Evolutionary conservation across 2,113 vertebrate genomes (phyloP).

Genomic region (Lepus timidus): DNA sequence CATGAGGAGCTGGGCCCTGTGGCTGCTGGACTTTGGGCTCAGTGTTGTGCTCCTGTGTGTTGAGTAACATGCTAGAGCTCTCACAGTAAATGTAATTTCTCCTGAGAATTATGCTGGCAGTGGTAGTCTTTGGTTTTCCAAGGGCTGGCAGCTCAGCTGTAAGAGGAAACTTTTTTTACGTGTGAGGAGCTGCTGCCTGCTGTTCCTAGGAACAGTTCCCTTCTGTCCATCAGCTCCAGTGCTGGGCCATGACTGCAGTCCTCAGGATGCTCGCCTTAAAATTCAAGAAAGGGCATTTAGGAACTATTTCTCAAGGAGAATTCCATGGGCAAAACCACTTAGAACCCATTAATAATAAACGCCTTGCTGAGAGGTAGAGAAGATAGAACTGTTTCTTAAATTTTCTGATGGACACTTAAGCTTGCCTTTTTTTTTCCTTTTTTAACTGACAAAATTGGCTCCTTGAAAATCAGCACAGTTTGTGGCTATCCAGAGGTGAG

Average conservation of each 20-base stretch:
- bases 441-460: constrained; percentile 49
- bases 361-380: constrained; percentile 2
- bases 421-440: not conserved
- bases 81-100: not conserved
- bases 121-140: not conserved
- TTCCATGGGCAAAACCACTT: constrained; percentile 10
- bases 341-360: not conserved
- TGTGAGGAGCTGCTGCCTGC: not conserved
- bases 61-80: not conserved
- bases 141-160: not conserved
- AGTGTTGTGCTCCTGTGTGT: not conserved
- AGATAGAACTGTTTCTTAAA: constrained; percentile 39
- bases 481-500: not conserved
- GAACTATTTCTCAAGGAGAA: not conserved
- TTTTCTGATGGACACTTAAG: constrained; percentile 48
- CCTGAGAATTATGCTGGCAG: not conserved
- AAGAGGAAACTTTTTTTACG: not conserved
- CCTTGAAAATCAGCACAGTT: constrained; percentile 58
- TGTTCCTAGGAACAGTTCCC: not conserved
- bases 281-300: not conserved
- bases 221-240: not conserved
- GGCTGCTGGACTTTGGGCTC: not conserved
- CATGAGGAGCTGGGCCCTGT: not conserved
- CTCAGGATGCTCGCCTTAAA: not conserved
- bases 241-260: not conserved